These are phyloP conservation scores for Antechinus stuartii DNA, from an alignment of 2,113 vertebrate genomes.

Conservation along the genomic window DNA sequence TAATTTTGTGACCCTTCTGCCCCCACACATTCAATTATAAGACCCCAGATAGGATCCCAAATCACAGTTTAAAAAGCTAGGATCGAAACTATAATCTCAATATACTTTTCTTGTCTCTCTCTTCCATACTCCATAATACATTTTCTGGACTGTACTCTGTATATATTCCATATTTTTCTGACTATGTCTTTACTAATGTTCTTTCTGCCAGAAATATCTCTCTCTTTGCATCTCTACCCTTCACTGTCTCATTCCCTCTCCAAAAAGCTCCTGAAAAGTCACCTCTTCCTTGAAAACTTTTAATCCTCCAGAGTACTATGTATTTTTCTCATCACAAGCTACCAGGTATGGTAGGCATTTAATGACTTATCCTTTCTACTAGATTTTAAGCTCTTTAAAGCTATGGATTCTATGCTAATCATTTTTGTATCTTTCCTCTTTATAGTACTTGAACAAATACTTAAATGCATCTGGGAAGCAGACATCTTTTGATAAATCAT, in stretches of 20 bases:
- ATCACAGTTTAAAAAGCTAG: too few species aligned
- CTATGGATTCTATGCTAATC: background rate
- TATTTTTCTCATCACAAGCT: background rate
- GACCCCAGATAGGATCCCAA: too few species aligned
- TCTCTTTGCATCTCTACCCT: background rate
- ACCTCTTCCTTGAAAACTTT: background rate
- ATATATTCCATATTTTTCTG: background rate
- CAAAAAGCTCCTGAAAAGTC: background rate
- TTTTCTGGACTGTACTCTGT: background rate
- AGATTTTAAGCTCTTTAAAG: background rate
- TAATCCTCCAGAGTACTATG: background rate
- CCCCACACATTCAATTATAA: too few species aligned
- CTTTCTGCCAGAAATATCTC: background rate
- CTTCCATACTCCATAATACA: background rate
- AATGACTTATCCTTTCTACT: background rate
- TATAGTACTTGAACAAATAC: background rate
- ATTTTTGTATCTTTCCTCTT: background rate
- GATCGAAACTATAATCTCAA: background rate
- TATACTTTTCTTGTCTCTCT: background rate
- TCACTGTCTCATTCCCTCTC: background rate
- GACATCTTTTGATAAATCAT: background rate
- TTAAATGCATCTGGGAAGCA: background rate
- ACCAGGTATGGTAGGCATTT: background rate
- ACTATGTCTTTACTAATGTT: background rate
- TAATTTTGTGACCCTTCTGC: too few species aligned